These are phyloP conservation scores for Halocynthia roretzi DNA, from an alignment of 23 tunicate species.

Conservation along the genomic window DNA sequence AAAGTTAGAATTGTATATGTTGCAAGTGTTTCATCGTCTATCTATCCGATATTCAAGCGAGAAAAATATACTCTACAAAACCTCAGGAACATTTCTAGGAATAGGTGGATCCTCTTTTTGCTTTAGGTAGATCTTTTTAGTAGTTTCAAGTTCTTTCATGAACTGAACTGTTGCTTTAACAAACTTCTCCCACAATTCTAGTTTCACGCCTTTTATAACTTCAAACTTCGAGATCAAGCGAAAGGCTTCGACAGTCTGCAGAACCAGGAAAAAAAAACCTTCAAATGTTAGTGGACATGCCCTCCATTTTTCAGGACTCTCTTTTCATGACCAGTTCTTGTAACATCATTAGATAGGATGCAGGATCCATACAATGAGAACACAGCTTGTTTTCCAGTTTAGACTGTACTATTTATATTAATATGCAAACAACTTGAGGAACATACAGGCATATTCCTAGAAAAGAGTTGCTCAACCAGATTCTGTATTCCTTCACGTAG, in stretches of 20 bases:
- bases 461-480: slow-evolving; percentile 54
- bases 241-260: slow-evolving; percentile 57
- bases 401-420: too few relatives aligned
- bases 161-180: slow-evolving; percentile 42
- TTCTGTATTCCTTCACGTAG: slow-evolving; percentile 76
- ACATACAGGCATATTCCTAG: slow-evolving; percentile 51
- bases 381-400: too few relatives aligned
- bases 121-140: slow-evolving; percentile 49
- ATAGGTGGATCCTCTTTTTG: slow-evolving; percentile 83
- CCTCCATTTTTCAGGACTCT: neutral
- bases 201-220: slow-evolving; percentile 53
- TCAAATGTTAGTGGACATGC: neutral
- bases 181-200: slow-evolving; percentile 82
- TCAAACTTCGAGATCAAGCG: slow-evolving; percentile 56
- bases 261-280: neutral
- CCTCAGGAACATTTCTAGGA: slow-evolving; percentile 70
- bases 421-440: too few relatives aligned
- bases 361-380: too few relatives aligned
- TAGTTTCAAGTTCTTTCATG: slow-evolving; percentile 64
- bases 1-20: slow-evolving; percentile 60
- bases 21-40: slow-evolving; percentile 36
- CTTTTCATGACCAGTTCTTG: too few relatives aligned
- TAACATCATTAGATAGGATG: too few relatives aligned
- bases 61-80: neutral
- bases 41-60: neutral